phyloP scores from a whole-genome alignment of 2,113 vertebrate genomes.

The Fulmarus glacialis region DNA sequence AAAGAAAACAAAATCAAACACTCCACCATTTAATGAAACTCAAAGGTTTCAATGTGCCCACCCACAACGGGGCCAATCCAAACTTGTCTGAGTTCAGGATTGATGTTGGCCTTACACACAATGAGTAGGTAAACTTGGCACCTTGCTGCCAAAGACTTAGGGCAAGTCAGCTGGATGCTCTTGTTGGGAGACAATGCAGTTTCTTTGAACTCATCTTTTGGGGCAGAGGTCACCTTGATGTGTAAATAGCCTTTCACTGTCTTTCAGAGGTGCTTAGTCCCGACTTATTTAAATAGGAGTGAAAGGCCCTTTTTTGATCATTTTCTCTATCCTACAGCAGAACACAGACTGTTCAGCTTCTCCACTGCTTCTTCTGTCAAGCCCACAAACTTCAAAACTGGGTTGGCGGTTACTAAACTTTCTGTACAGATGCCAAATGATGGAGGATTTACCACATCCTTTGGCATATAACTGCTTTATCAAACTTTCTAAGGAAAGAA shows the following conservation, averaged over 20 bases:
- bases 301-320: not conserved
- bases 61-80: not conserved
- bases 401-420: not conserved
- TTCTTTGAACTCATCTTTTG: not conserved
- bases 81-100: conserved; percentile 25
- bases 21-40: not conserved
- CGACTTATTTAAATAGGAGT: not conserved
- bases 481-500: not conserved
- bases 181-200: not conserved
- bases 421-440: not conserved
- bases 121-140: conserved; percentile 41
- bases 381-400: not conserved
- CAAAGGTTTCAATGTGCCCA: conserved; percentile 1
- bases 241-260: not conserved
- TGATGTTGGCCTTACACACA: conserved; percentile 3
- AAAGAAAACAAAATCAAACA: conserved; percentile 32
- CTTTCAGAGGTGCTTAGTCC: not conserved
- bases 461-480: not conserved
- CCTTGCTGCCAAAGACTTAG: not conserved
- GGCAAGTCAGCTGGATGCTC: not conserved
- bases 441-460: not conserved
- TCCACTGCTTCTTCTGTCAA: not conserved
- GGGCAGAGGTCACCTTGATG: not conserved
- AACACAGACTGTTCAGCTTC: not conserved
- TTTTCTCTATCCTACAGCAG: not conserved